phyloP scores from a whole-genome alignment of 2,797 vertebrate genomes.

The Manis crassicaudata region DNA sequence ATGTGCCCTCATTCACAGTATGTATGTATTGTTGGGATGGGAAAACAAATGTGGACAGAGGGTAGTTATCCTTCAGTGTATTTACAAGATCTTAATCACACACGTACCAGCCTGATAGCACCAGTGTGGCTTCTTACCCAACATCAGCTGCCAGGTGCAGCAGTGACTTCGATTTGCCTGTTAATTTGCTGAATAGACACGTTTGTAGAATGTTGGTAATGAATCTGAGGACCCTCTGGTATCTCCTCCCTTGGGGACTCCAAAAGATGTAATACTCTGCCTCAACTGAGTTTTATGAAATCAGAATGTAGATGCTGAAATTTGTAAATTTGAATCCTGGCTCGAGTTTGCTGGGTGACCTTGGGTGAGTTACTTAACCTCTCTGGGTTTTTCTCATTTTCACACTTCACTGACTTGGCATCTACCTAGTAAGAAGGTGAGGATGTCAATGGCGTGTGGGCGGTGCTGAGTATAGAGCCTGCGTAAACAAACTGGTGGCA shows the following conservation, averaged over 20 bases:
- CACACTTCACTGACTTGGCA: background rate
- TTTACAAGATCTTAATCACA: background rate
- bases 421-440: background rate
- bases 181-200: background rate
- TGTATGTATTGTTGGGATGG: background rate
- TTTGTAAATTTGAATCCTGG: background rate
- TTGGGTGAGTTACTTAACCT: background rate
- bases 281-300: background rate
- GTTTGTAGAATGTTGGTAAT: background rate
- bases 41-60: background rate
- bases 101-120: too few relatives aligned
- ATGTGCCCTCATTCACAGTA: fast-evolving
- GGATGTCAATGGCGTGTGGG: background rate
- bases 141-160: background rate
- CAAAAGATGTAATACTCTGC: background rate
- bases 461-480: background rate
- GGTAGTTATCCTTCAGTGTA: background rate
- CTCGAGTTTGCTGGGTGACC: background rate
- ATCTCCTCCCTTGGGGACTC: background rate
- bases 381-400: background rate
- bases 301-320: background rate
- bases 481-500: background rate
- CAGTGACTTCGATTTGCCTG: background rate
- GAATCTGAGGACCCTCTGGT: background rate
- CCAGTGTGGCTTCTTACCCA: background rate